Base-by-base conservation (phyloP, 2,797 vertebrate genomes). In the Prunella strophiata region DNA sequence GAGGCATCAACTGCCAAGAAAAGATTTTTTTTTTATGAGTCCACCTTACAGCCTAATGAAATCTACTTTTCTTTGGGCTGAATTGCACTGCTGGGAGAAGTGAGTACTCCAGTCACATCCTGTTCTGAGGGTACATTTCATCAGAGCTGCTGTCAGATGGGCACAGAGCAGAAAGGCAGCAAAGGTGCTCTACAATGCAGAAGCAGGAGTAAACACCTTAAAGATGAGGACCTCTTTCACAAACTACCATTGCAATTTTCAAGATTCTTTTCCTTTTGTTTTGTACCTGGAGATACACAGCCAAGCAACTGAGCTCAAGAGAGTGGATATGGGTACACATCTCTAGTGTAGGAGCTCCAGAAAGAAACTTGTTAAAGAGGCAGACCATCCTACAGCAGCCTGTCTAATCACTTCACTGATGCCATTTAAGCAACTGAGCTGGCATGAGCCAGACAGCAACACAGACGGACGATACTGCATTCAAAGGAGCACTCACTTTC, bases 291-390 rank as follows among this genome's bases (percentile, higher is more conserved):
- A 48, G 10, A 48, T 32, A 59, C 12, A 63, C 4, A 80, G 45
- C 8, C 29, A 51, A 67, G 54, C 34, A 34, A 43, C n/a, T 62
- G 52, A 73, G 13, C 27, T 74, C 57, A 55, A 29, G 14, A 55
- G 20, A 32, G 2, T 23, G 30, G 13, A 23, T 23, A 30, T 4
- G 1, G 16, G 11, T 50, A 51, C 8, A 27, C 0, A 0, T 19
- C 22, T 83, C 40, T 34, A 59, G 32, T 19, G 26, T 6, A 48
- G 13, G 18, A 88, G 15, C 9, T 59, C 30, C 30, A 55, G 25
- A 83, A 42, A 73, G 11, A 21, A 83, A 27, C 7, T 30, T 11
- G 6, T 47, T 38, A 20, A 84, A 81, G 32, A 71, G 10, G 23
- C 2, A 87, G 30, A 8, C 7, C 4, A 21, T 12, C 17, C n/a